Conservation (phyloP, 2,113 vertebrate genomes). For the Vulpes lagopus region DNA sequence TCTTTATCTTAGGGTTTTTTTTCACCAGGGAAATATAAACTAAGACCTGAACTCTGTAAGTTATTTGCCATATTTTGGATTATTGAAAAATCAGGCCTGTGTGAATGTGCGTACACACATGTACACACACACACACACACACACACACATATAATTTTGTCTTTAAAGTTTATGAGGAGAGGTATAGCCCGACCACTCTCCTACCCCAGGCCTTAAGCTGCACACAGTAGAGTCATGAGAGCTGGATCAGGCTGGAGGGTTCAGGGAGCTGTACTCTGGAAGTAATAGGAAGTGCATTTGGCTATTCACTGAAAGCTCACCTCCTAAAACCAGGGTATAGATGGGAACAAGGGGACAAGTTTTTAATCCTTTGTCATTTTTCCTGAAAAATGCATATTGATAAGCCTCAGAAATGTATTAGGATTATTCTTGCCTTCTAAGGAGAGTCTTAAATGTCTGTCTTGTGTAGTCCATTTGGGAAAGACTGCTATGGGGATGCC, state of each 20-base stretch:
- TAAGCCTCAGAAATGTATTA: background rate
- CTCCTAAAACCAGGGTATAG: background rate
- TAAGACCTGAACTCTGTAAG: background rate
- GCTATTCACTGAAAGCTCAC: background rate
- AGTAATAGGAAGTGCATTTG: background rate
- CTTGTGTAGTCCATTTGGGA: too few species aligned
- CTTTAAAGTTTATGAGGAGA: background rate
- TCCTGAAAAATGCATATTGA: background rate
- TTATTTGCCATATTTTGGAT: background rate
- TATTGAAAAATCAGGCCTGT: background rate
- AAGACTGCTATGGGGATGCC: background rate
- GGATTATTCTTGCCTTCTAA: background rate
- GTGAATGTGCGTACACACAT: rapidly evolving
- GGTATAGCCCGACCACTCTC: background rate
- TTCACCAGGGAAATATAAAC: background rate
- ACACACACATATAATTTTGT: background rate
- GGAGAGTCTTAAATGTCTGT: background rate
- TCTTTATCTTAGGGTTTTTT: background rate
- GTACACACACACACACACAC: too few species aligned
- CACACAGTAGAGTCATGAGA: background rate
- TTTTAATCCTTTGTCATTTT: background rate
- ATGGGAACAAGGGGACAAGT: too few species aligned
- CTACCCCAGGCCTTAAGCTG: background rate
- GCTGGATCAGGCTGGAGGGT: background rate
- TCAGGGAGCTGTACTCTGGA: background rate